These are phyloP conservation scores for Menidia beryllina DNA, from an alignment of 2,113 vertebrate genomes.

Conservation along the genomic window DNA sequence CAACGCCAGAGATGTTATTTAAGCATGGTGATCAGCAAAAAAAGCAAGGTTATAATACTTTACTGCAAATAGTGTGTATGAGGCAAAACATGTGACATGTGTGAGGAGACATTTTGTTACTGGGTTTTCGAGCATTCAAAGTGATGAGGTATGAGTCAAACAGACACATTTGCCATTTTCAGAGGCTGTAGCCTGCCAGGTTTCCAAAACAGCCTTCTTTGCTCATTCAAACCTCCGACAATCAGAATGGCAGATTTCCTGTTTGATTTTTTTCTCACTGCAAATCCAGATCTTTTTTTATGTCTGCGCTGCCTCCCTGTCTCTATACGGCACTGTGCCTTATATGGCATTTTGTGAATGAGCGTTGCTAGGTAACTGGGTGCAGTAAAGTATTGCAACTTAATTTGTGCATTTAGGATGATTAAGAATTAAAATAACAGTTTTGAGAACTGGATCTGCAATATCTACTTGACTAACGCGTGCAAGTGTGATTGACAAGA, in stretches of 20 bases:
- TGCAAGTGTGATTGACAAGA: no score
- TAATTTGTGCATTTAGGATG: conserved; percentile 58
- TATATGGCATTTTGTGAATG: conserved; percentile 77
- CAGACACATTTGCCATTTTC: neutral
- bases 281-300: conserved; percentile 11
- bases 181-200: neutral
- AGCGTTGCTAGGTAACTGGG: conserved; percentile 78
- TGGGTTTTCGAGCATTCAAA: neutral
- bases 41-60: neutral
- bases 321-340: conserved; percentile 57
- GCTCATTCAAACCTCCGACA: neutral
- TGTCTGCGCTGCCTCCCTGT: conserved; percentile 22
- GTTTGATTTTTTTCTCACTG: conserved; percentile 26
- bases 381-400: conserved; percentile 62
- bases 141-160: neutral
- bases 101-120: neutral
- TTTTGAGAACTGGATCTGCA: conserved; percentile 4
- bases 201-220: neutral
- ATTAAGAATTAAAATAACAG: conserved; percentile 61
- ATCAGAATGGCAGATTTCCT: neutral
- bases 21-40: neutral
- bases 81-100: neutral
- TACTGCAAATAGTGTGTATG: neutral
- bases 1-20: conserved; percentile 12
- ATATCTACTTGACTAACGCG: conserved; percentile 6